These are phyloP conservation scores for Leptopilina drosophilae DNA, from an alignment of 2,888 invertebrate species.

Conservation along the genomic window DNA sequence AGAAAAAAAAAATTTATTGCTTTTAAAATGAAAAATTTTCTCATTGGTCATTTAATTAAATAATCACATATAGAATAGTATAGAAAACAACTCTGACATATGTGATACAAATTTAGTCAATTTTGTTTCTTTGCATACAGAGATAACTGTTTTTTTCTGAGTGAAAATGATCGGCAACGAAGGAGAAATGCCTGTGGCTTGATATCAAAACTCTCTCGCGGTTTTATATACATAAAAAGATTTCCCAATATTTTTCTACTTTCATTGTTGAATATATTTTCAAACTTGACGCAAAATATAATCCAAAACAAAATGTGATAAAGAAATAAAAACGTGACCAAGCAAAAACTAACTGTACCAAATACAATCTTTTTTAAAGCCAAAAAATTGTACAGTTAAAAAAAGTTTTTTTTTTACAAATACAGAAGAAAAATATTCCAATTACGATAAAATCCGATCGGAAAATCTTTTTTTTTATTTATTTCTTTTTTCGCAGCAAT, in stretches of 20 bases:
- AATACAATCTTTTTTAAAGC: too few species aligned
- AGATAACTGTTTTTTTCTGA: conserved; percentile 5
- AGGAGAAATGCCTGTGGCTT: conserved; percentile 19
- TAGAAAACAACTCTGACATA: not conserved
- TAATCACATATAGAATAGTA: not conserved
- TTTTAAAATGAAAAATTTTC: too few species aligned
- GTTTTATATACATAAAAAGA: not conserved
- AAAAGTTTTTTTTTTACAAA: conserved; percentile 10
- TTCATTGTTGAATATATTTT: not conserved
- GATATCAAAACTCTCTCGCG: not conserved
- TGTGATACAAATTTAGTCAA: not conserved
- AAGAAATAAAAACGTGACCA: too few species aligned
- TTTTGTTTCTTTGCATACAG: conserved; percentile 12
- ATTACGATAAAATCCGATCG: not conserved
- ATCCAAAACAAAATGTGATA: too few species aligned
- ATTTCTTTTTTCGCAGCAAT: not conserved
- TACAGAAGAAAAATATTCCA: conserved; percentile 10
- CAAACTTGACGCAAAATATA: too few species aligned
- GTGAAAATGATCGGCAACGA: not conserved
- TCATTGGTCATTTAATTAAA: too few species aligned
- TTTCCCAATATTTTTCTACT: conserved; percentile 21
- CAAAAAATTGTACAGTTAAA: too few species aligned
- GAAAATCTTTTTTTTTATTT: not conserved
- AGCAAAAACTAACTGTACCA: too few species aligned
- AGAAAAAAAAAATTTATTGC: too few species aligned